Percentiles rank a stretch among this genome's conserved stretches.
These are phyloP conservation scores for Neolamprologus falcicula DNA, from an alignment of 2,113 vertebrate genomes.

Conservation along the genomic window DNA sequence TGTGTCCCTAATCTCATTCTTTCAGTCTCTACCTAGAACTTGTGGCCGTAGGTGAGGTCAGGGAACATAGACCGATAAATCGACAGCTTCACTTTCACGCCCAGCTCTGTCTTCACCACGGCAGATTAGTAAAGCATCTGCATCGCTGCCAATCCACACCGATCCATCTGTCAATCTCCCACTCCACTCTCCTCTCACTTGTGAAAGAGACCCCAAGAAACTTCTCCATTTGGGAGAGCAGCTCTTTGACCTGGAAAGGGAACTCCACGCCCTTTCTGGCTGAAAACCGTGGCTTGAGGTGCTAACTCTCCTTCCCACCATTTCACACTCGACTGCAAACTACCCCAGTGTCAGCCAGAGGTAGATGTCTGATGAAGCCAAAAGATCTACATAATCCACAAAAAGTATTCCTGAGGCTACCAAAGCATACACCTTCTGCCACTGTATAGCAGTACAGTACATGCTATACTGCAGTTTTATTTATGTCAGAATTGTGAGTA, in stretches of 20 bases:
- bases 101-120: background rate
- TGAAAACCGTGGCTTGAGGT: background rate
- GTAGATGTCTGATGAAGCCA: background rate
- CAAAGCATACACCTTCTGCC: background rate
- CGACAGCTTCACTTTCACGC: background rate
- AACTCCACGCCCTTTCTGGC: background rate
- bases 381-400: background rate
- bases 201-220: background rate
- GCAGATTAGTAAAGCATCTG: background rate
- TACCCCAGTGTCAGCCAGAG: background rate
- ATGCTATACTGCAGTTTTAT: background rate
- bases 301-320: background rate
- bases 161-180: background rate
- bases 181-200: background rate
- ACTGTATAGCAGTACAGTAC: background rate
- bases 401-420: background rate
- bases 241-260: background rate
- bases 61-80: background rate
- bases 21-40: background rate
- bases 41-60: background rate
- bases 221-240: background rate
- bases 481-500: background rate
- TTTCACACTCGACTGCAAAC: background rate
- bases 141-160: background rate
- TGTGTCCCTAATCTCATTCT: background rate